Evolutionary conservation across 2,888 invertebrate genomes (phyloP), one percentile per base, ranked within the genome.

Genomic region (Trilocha varians): DNA sequence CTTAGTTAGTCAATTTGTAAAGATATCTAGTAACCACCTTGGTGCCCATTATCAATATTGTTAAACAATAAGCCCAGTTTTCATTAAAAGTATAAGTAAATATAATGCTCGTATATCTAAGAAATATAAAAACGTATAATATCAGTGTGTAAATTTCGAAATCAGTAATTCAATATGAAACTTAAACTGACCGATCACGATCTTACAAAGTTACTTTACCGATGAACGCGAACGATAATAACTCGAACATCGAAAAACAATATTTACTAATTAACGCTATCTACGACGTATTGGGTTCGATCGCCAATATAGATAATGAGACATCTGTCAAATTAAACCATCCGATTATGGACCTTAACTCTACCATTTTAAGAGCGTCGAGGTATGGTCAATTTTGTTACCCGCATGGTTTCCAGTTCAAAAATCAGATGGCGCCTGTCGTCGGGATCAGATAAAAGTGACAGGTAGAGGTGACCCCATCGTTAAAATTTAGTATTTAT

Each of bases 391-490:
- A 25, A 25, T 17, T 39, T 39, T 39, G 33, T 39, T 34, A 39
- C 34, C 34, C 16, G 34, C 39, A 39, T 34, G 16, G 33, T 38
- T 34, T 32, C 42, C 43, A 46, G 45, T 48, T 43, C 47, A 55
- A 59, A 54, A 48, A 50, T 43, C 45, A 65, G 60, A 67, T 71
- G 71, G 71, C 71, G 70, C 67, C 71, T 64, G 59, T 47, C 52
- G 62, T 66, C 61, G 55, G 54, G 61, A 72, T 71, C 71, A 59
- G 73, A 71, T 70, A 70, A 65, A 48, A 45, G 47, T 53, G 47
- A 57, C 73, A 71, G 71, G 71, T 73, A 73, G 55, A 56, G 46
- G 51, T 59, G 62, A 62, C 62, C 60, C 53, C 46, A 52, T 51
- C 53, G 47, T 65, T 59, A 61, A 56, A 60, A 50, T 50, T 55